Evolutionary conservation across 1,140 invertebrate species (phyloP).

Genomic region (Bombus soroeensis): DNA sequence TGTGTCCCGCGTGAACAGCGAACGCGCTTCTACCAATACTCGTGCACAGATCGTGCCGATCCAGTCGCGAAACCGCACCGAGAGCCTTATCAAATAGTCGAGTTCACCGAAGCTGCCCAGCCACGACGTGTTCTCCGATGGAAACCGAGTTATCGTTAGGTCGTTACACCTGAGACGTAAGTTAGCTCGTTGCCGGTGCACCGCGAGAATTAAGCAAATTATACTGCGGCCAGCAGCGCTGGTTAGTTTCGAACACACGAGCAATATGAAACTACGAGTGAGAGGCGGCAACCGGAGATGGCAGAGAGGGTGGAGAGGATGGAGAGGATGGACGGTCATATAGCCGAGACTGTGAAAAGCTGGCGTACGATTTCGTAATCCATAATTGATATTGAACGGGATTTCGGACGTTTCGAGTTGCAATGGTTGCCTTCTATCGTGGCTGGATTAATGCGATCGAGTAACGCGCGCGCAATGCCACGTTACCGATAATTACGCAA

Average conservation of each 20-base stretch:
- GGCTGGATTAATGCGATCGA: neutral
- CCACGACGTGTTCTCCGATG: slow-evolving; percentile 45
- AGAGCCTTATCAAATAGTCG: slow-evolving; percentile 55
- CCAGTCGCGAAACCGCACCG: slow-evolving; percentile 16
- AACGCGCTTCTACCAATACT: slow-evolving; percentile 2
- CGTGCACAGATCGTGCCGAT: slow-evolving; percentile 15
- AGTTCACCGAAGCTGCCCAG: slow-evolving; percentile 49
- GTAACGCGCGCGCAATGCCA: neutral
- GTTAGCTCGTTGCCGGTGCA: slow-evolving; percentile 58
- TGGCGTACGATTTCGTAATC: slow-evolving; percentile 29
- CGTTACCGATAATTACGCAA: slow-evolving; percentile 6
- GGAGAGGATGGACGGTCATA: neutral
- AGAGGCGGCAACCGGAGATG: neutral
- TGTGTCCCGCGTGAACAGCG: slow-evolving; percentile 36
- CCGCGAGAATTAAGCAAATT: slow-evolving; percentile 67
- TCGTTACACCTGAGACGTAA: slow-evolving; percentile 66
- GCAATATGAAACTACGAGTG: neutral
- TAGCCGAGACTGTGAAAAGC: slow-evolving; percentile 9
- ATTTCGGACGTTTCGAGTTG: slow-evolving; percentile 8
- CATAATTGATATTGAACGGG: slow-evolving; percentile 29
- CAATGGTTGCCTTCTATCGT: neutral
- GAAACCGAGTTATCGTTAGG: slow-evolving; percentile 67
- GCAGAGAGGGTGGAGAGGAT: neutral
- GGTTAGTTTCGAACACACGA: slow-evolving; percentile 31
- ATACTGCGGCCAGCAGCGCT: slow-evolving; percentile 40